Base-by-base conservation (phyloP, 2,888 invertebrate genomes). In the Allacma fusca region DNA sequence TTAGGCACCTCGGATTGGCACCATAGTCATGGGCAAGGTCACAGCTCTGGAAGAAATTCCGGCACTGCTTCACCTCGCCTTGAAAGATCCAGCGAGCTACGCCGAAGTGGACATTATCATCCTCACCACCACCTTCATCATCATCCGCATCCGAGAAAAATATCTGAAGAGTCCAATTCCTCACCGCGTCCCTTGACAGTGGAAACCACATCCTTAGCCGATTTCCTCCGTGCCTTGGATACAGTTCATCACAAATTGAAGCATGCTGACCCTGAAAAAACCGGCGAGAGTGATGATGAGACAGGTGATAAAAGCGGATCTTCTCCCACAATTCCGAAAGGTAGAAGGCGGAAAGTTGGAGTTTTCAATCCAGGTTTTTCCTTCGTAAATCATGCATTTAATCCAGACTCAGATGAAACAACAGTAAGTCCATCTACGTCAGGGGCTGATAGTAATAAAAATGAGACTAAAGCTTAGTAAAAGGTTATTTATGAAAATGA, bases 171-270 rank as follows among this genome's bases (percentile, higher is more conserved):
- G 24, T 77, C 76, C 2, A 77, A 76, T 62, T 67, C 44, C 62
- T 43, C 50, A 40, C 24, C 57, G 16, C 62, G 72, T 50, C 80
- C 70, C 19, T 59, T 80, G n/a, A 80, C 80, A 23, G 73, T 94
- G 76, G 94, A 94, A 86, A 91, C 93, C 84, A 94, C 94, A 0
- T 93, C 94, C 26, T 89, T 95, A 19, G 94, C 94, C 0, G 94
- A 95, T 87, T 89, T 95, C 75, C 89, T 95, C 29, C 89, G 94
- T 76, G 94, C 93, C 0, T 87, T 95, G 69, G 92, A 93, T 68
- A 90, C 91, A n/a, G 88, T 94, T 34, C 91, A 91, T 81, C 80
- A 83, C 19, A 78, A 80, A 40, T 78, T 83, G 0, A 77, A 78
- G 43, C 67, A 77, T 16, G 79, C 76, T 28, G 67, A 78, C 7